phyloP scores from a whole-genome alignment of 2,797 vertebrate genomes.

The Semaprochilodus insignis region DNA sequence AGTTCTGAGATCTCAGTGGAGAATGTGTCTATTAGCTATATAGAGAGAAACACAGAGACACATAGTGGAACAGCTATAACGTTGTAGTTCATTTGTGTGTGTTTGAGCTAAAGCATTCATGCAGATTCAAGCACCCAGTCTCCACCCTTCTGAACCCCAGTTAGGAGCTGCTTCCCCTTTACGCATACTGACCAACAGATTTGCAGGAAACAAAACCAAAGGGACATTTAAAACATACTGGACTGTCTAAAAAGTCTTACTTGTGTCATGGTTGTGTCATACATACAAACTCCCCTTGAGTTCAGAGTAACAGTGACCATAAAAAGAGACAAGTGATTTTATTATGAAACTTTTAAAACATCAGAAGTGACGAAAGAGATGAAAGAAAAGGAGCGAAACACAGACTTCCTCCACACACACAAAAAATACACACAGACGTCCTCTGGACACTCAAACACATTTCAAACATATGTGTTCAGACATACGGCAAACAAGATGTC shows the following conservation, averaged over 20 bases:
- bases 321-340: not conserved
- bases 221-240: not conserved
- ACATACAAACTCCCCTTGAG: not conserved
- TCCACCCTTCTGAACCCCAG: constrained; percentile 10
- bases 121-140: constrained; percentile 42
- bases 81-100: not conserved
- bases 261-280: not conserved
- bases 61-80: constrained; percentile 20
- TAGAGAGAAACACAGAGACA: constrained; percentile 16
- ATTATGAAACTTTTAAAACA: not conserved
- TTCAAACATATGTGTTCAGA: not conserved
- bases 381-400: not conserved
- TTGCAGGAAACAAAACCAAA: constrained; percentile 33
- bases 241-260: not conserved
- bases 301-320: not conserved
- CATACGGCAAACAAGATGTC: not conserved
- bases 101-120: constrained; percentile 12
- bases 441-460: not conserved
- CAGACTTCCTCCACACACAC: not conserved
- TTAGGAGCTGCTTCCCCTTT: constrained; percentile 36
- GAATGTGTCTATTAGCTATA: constrained; percentile 93
- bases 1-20: constrained; percentile 92
- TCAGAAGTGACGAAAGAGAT: not conserved
- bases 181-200: not conserved
- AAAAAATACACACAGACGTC: not conserved